Conservation (phyloP, 2,797 vertebrate genomes). For the Enteromius anoplus region DNA sequence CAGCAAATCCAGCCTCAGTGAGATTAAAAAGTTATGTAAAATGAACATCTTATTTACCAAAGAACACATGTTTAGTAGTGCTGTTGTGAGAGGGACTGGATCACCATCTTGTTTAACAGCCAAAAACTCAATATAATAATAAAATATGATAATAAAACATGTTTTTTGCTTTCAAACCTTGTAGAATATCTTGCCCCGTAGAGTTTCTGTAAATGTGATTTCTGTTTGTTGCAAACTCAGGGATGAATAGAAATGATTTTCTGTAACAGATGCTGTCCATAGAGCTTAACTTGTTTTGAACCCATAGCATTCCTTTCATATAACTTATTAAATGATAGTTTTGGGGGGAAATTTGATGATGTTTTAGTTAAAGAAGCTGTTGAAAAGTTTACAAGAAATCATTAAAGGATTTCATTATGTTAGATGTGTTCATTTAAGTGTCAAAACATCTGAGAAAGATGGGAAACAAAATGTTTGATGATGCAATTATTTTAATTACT, state of each 20-base stretch:
- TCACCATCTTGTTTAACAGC: too few species aligned
- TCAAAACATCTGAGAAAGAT: conserved; percentile 46
- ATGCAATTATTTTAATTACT: conserved; percentile 51
- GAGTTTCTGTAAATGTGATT: neutral
- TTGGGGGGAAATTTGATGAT: conserved; percentile 27
- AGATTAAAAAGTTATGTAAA: too few species aligned
- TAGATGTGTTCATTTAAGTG: conserved; percentile 27
- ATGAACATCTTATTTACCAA: too few species aligned
- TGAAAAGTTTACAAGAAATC: conserved; percentile 25
- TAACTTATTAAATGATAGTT: conserved; percentile 7
- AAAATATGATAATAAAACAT: neutral
- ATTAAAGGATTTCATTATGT: conserved; percentile 37
- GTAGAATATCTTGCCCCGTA: neutral
- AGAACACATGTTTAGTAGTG: too few species aligned
- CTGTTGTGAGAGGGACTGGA: too few species aligned
- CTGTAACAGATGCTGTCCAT: conserved; percentile 14
- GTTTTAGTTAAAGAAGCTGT: conserved; percentile 13
- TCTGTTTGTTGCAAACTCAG: neutral
- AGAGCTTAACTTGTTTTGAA: conserved; percentile 14
- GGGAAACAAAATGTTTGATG: conserved; percentile 39
- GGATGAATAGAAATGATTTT: neutral
- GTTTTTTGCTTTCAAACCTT: conserved; percentile 9
- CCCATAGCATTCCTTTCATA: neutral
- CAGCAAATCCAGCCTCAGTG: too few species aligned
- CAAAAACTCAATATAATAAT: too few species aligned